Base-by-base conservation (phyloP, 2,888 invertebrate genomes). In the Amblyteles armatorius region DNA sequence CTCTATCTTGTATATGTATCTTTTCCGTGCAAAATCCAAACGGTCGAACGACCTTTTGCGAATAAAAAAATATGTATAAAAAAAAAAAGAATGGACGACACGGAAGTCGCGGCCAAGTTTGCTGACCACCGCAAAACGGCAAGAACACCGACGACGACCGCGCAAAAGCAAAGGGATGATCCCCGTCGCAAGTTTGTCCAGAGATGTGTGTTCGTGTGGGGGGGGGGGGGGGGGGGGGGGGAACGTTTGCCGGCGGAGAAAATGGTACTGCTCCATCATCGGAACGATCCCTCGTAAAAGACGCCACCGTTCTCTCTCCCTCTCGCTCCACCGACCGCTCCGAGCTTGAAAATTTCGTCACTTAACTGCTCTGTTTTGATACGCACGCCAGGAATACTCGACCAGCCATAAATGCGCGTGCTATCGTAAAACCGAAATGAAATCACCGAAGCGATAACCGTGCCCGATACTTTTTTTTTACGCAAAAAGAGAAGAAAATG, bases 361-460 rank as follows among this genome's bases (percentile, higher is more conserved):
- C 82, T 83, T 85, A 83, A 87, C 72, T 73, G 82, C 85, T 85
- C 82, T 87, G 82, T 87, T 87, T 87, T 87, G 81, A 63, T 81
- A 69, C 76, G 84, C 83, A 87, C 57, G 68, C 74, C 57, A 50
- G 36, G 63, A 81, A 79, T 74, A 68, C 78, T 65, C 63, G 77
- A 67, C 79, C 55, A 76, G 71, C 60, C 67, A 74, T 71, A 81
- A 83, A 78, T 72, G 77, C 69, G 73, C 73, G 44, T 52, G 72
- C 52, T 79, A 83, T 85, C 85, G 76, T 85, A 80, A 85, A 85
- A 85, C 44, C 68, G 79, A 85, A 48, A 87, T 87, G 85, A 83
- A 85, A 83, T 79, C 83, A 81, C 82, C 78, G 55, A 63, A 79
- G 79, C 69, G 82, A 85, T 87, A 84, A 82, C 81, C 79, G 36